Percentiles rank a stretch among this genome's conserved stretches.
Evolutionary conservation across 2,113 vertebrate species (phyloP).

Genomic region (Odobenus rosmarus): DNA sequence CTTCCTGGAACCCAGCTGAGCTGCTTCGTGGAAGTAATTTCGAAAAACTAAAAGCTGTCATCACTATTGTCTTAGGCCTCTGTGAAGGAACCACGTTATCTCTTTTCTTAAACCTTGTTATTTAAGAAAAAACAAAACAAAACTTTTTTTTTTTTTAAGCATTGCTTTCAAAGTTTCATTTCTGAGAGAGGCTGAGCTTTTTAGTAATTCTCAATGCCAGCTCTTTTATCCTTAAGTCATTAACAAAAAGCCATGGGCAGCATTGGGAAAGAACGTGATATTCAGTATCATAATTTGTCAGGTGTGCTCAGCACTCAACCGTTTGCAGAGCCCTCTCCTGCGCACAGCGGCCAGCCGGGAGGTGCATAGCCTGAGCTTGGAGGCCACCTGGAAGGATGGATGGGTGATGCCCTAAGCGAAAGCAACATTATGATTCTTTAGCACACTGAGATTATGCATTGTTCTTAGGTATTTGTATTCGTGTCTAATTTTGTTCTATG

Average conservation of each 20-base stretch:
- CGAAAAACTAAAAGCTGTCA: neutral
- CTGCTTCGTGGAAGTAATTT: neutral
- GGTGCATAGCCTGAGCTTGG: rapidly evolving
- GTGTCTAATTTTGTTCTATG: constrained; percentile 26
- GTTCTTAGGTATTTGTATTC: constrained; percentile 35
- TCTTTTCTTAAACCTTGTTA: neutral
- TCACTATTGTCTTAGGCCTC: neutral
- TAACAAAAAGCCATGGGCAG: neutral
- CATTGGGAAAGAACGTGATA: neutral
- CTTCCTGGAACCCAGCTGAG: neutral
- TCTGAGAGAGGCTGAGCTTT: neutral
- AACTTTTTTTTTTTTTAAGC: neutral
- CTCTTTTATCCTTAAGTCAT: neutral
- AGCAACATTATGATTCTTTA: neutral
- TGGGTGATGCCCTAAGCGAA: neutral
- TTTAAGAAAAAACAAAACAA: too few species aligned
- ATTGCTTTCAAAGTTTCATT: neutral
- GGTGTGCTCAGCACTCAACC: neutral
- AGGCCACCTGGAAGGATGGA: neutral
- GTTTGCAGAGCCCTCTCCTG: neutral
- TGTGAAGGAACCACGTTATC: neutral
- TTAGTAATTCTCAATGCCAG: neutral
- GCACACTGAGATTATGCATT: neutral
- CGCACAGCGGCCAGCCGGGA: rapidly evolving
- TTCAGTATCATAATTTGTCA: rapidly evolving